Conservation (phyloP, 2,113 vertebrate genomes). For the Poeciliopsis prolifica region DNA sequence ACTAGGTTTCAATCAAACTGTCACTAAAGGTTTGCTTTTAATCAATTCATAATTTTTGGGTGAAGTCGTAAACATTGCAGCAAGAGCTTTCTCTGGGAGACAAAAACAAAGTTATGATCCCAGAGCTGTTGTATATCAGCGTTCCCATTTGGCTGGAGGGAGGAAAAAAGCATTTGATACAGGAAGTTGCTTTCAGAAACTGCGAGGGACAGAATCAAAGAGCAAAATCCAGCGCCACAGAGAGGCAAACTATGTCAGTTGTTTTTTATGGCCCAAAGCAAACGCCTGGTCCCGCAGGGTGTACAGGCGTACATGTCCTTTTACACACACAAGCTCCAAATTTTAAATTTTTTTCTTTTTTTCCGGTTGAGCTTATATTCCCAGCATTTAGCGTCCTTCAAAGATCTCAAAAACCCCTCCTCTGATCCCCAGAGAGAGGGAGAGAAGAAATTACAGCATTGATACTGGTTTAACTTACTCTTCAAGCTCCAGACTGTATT, state of each 20-base stretch:
- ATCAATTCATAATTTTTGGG: not conserved
- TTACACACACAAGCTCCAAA: slow-evolving; percentile 41
- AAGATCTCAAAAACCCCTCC: slow-evolving; percentile 42
- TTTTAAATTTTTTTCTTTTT: slow-evolving; percentile 64
- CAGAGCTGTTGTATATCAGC: slow-evolving; percentile 21
- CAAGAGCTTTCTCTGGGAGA: slow-evolving; percentile 12
- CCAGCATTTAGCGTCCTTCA: slow-evolving; percentile 62
- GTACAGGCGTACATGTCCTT: slow-evolving; percentile 13
- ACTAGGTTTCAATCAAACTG: slow-evolving; percentile 25
- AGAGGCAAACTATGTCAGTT: slow-evolving; percentile 60
- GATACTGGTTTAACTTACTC: slow-evolving; percentile 74
- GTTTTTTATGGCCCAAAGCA: slow-evolving; percentile 53
- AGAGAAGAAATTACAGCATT: slow-evolving; percentile 59
- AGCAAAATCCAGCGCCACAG: slow-evolving; percentile 37
- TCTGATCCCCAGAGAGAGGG: slow-evolving; percentile 50
- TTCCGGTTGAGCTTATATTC: slow-evolving; percentile 71
- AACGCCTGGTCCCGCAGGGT: slow-evolving; percentile 45
- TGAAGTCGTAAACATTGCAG: not conserved
- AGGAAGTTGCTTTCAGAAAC: slow-evolving; percentile 44
- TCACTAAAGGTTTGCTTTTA: slow-evolving; percentile 6
- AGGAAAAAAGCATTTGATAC: slow-evolving; percentile 22
- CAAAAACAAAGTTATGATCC: slow-evolving; percentile 42
- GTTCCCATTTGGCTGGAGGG: slow-evolving; percentile 31
- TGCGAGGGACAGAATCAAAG: slow-evolving; percentile 54
- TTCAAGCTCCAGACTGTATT: slow-evolving; percentile 76